Evolutionary conservation across 2,797 vertebrate species (phyloP).

Genomic region (Peromyscus melanophrys): DNA sequence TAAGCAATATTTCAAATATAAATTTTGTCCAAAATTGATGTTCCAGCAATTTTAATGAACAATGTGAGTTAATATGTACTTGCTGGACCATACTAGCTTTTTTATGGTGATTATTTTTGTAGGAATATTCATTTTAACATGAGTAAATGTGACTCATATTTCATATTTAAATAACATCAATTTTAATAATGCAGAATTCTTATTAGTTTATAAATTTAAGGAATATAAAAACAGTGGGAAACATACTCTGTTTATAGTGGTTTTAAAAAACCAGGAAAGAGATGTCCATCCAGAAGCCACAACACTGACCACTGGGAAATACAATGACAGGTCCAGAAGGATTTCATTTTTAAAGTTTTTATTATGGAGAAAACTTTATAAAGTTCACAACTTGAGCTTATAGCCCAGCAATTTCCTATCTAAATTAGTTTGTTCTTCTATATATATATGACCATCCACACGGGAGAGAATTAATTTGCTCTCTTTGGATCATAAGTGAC

Average conservation of each 20-base stretch:
- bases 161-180: neutral
- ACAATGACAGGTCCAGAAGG: neutral
- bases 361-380: neutral
- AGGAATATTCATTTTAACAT: slow-evolving; percentile 1
- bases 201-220: neutral
- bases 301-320: neutral
- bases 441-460: neutral
- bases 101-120: slow-evolving; percentile 39
- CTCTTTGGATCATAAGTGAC: neutral
- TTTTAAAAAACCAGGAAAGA: neutral
- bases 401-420: neutral
- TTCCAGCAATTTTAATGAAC: slow-evolving; percentile 21
- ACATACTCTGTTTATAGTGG: neutral
- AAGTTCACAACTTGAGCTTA: neutral
- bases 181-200: neutral
- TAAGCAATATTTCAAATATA: neutral
- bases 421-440: neutral
- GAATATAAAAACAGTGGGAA: neutral
- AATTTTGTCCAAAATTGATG: neutral
- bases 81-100: neutral
- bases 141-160: neutral
- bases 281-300: neutral
- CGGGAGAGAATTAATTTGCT: neutral
- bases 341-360: neutral
- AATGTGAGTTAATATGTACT: neutral